Conservation (phyloP, 2,113 vertebrate genomes). For the Chionodraco myersi region DNA sequence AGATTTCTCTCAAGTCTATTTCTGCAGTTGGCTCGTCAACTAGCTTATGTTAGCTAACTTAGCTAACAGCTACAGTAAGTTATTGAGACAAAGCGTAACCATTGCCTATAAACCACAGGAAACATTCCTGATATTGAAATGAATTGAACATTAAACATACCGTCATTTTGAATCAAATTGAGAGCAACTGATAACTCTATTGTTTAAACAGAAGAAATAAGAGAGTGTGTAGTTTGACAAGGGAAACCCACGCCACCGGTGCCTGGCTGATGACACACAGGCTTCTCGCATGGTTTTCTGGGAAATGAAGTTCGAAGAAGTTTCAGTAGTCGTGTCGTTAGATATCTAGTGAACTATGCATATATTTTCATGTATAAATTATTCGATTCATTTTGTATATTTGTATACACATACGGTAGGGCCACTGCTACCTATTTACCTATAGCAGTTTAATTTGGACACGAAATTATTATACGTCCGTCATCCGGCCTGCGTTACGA, state of each 20-base stretch:
- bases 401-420: not conserved
- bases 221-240: conserved; percentile 52
- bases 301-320: conserved; percentile 63
- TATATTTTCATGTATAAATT: accelerated
- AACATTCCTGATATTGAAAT: accelerated
- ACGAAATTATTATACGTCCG: not conserved
- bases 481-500: conserved; percentile 34
- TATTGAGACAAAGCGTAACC: not conserved
- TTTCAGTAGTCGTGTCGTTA: not conserved
- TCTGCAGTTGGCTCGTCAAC: conserved; percentile 19
- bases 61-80: conserved; percentile 49
- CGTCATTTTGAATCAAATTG: conserved; percentile 70
- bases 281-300: conserved; percentile 39
- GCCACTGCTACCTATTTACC: not conserved
- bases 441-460: not conserved
- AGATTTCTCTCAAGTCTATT: conserved; percentile 9
- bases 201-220: conserved; percentile 18
- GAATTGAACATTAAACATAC: conserved; percentile 48
- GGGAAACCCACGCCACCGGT: conserved; percentile 76
- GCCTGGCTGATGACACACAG: conserved; percentile 76
- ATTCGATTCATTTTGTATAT: accelerated
- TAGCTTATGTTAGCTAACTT: conserved; percentile 58
- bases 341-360: not conserved
- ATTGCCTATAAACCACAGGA: not conserved
- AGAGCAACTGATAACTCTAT: not conserved